Base-by-base conservation (phyloP, 2,888 invertebrate genomes). In the Ormyrus pomaceus region DNA sequence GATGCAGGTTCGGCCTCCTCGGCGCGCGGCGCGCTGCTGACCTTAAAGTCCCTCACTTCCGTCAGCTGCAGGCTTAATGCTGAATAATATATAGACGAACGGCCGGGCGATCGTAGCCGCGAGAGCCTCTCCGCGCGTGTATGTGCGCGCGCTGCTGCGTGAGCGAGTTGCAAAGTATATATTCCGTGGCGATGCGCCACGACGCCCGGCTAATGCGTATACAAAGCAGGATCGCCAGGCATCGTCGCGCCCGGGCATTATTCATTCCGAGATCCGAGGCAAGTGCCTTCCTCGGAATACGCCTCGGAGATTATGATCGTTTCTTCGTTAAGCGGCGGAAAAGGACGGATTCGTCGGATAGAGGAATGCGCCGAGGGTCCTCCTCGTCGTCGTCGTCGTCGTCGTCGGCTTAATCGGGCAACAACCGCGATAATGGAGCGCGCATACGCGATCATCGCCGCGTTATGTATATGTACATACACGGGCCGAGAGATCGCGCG, bases 11-110 rank as follows among this genome's bases (percentile, higher is more conserved):
- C 86, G 85, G 86, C 84, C 84, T 86, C 85, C 84, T 80, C 83
- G 19, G 19, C 19, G 19, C 19, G 19, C 19, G 19, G 19, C 19
- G 19, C 19, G 82, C 68, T 82, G 61, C 9, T 87, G 88, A 88
- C 89, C 89, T 89, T 88, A 88, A 10, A 84, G 87, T 86, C 86
- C 84, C 85, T 86, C 85, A 86, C 88, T 89, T 89, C 89, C 89
- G 89, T 88, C 89, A 88, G 88, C 87, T 88, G 88, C 88, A 87
- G 87, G 86, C 87, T 87, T 87, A 87, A 88, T 88, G 85, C 86
- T 85, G 86, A 87, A 86, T 87, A 86, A 87, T 50, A 64, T 34
- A 59, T 74, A 74, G 64, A 64, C 66, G 45, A 46, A 59, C 34
- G 34, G 34, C 34, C 34, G 34, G 34, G 55, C 45, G n/a, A 34